Base-by-base conservation (phyloP, 2,888 invertebrate genomes). In the Hedychridium roseum region DNA sequence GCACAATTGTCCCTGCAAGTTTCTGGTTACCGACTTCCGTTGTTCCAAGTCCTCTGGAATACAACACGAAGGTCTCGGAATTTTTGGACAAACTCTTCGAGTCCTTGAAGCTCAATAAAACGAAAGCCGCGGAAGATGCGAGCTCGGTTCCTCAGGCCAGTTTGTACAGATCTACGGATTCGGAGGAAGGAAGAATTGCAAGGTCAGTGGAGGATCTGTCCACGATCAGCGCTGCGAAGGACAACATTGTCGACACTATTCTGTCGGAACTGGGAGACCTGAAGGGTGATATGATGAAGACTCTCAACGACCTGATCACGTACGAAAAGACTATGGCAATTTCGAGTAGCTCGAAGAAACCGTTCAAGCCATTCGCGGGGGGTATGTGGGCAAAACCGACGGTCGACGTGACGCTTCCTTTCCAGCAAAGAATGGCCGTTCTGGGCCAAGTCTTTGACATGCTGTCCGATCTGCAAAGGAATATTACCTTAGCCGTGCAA, bases 371-470 rank as follows among this genome's bases (percentile, higher is more conserved):
- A 3, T 67, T 67, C 31, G 41, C 62, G 27, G 40, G 67, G 14
- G 50, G 66, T 15, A 49, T 65, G 23, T 66, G 69, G 65, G 50
- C 66, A 3, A 64, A 67, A 17, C 66, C 71, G n/a, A 38, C 69
- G 2, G 38, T 54, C 0, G 74, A 76, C 42, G 62, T 68, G 6
- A 54, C 61, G 2, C 35, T 72, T 15, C 73, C 76, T 0, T 77
- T 73, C 40, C 67, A 76, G 31, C 73, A 77, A 37, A 66, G 71
- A 52, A 73, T 79, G 61, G 21, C 54, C 6, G 50, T 64, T 2
- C 65, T 78, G 2, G 68, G 72, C 43, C 71, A 76, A 52, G 71
- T 76, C 3, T 79, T 78, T 32, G 78, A 79, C 20, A 73, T 72
- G 70, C 51, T 79, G n/a, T 73, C 72, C 1, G 63, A 60, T 2